Conservation (phyloP, 1,140 invertebrate genomes). For the Agrilus planipennis region DNA sequence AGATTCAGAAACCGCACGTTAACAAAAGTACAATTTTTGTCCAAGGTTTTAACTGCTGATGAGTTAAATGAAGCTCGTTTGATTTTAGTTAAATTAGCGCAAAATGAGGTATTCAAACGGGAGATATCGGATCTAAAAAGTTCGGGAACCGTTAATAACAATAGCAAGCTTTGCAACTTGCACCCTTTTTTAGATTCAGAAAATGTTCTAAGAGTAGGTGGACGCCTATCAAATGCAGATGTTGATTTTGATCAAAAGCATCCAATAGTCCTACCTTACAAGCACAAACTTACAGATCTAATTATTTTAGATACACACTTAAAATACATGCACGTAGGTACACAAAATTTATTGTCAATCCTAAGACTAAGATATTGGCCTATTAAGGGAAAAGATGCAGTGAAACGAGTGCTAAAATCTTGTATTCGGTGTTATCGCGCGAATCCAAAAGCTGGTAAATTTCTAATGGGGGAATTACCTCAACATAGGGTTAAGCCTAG, state of each 20-base stretch:
- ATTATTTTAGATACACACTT: not conserved
- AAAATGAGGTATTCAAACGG: not conserved
- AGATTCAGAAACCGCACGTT: no score
- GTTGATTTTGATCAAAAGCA: not conserved
- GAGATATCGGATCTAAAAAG: not conserved
- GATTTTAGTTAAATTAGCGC: not conserved
- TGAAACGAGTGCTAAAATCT: constrained; percentile 16
- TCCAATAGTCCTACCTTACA: not conserved
- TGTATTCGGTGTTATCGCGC: constrained; percentile 24
- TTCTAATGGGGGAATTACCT: constrained; percentile 29
- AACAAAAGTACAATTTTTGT: no score
- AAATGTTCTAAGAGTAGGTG: not conserved
- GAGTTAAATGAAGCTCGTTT: not conserved
- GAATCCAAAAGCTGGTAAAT: constrained; percentile 13
- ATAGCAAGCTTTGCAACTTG: no score
- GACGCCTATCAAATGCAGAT: not conserved
- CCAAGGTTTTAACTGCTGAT: no score
- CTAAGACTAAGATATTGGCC: constrained; percentile 24
- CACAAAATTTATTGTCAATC: not conserved
- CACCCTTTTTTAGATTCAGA: no score
- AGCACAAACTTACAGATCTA: not conserved
- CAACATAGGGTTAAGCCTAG: constrained; percentile 14
- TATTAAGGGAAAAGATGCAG: constrained; percentile 15
- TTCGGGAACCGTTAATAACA: not conserved
- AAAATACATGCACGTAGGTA: not conserved